Base-by-base conservation (phyloP, 2,113 vertebrate genomes). In the Hystrix brachyura region DNA sequence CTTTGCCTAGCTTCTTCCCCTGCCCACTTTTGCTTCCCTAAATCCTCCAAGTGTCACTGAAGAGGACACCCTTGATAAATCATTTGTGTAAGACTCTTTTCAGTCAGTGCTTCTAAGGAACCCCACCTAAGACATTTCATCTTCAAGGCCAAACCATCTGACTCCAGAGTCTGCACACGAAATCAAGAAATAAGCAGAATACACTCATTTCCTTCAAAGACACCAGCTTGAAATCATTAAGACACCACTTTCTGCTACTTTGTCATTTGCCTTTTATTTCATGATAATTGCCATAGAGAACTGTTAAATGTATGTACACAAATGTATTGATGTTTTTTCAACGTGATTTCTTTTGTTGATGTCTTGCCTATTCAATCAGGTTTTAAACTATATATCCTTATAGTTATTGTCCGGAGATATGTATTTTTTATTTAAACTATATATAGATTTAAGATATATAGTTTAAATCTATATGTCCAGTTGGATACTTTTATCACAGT, bases 271-370 rank as follows among this genome's bases (percentile, higher is more conserved):
- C 48, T 96, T 55, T 89, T 74, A 62, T 10, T 38, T 84, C 84
- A 72, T 53, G 23, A 38, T 83, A 8, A 27, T 23, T 69, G 67
- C 34, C 57, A 84, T 29, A 84, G 46, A 94, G 62, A 91, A 43
- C 74, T 64, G 65, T 59, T 84, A 71, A 59, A 51, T 48, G 9
- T 55, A 67, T 34, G 9, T 7, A 53, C 59, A 76, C 59, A 76
- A 86, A 79, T 74, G 21, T 81, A 59, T 67, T 72, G 46, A 55
- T 57, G 38, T 11, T 46, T 86, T 76, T 74, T 21, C 67, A 55
- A 48, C 81, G 9, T 14, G 59, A 74, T 60, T 90, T 85, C 74
- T 76, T n/a, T 91, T 91, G 91, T 72, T 55, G 60, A 65, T 79
- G 48, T 2, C 4, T 64, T 62, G 14, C 38, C 91, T 91, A 46